Conservation (phyloP, 1,140 invertebrate species). For the Temnothorax curvispinosus region DNA sequence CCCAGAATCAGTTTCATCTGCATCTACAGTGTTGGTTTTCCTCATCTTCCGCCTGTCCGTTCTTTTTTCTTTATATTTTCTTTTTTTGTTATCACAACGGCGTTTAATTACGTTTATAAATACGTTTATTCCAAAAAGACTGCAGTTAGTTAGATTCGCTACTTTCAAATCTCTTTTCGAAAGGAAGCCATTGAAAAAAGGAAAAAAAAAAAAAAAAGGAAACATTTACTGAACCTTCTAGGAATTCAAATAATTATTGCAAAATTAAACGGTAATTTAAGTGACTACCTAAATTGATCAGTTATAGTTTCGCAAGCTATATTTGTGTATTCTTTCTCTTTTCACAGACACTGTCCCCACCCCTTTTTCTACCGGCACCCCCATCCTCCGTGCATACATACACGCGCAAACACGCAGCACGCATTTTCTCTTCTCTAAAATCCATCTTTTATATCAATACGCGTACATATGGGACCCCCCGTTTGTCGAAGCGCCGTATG, state of each 20-base stretch:
- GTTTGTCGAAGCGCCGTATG: constrained; percentile 12
- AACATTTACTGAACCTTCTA: constrained; percentile 19
- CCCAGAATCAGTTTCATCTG: constrained; percentile 35
- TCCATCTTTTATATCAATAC: constrained; percentile 36
- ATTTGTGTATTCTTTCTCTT: constrained; percentile 42
- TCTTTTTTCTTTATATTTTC: constrained; percentile 45
- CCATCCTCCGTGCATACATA: constrained; percentile 71
- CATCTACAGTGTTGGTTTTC: constrained; percentile 37
- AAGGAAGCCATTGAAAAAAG: constrained; percentile 32
- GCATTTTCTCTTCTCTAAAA: background rate
- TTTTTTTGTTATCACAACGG: constrained; percentile 63
- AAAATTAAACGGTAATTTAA: constrained; percentile 22
- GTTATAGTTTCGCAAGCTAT: constrained; percentile 62
- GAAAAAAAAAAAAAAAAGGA: constrained; percentile 40
- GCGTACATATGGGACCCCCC: constrained; percentile 8
- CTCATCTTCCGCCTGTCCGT: constrained; percentile 21
- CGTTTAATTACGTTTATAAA: constrained; percentile 57
- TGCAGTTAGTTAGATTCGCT: constrained; percentile 39
- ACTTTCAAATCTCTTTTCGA: constrained; percentile 34
- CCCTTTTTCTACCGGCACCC: constrained; percentile 74
- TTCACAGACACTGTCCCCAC: constrained; percentile 78
- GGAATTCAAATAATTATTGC: constrained; percentile 8
- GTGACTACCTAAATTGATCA: constrained; percentile 27
- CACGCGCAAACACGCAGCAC: constrained; percentile 5
- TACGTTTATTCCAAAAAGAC: constrained; percentile 62